Evolutionary conservation across 2,888 invertebrate species (phyloP), one percentile per base, ranked within the genome.

Genomic region (Poecilobothrus nobilitatus): DNA sequence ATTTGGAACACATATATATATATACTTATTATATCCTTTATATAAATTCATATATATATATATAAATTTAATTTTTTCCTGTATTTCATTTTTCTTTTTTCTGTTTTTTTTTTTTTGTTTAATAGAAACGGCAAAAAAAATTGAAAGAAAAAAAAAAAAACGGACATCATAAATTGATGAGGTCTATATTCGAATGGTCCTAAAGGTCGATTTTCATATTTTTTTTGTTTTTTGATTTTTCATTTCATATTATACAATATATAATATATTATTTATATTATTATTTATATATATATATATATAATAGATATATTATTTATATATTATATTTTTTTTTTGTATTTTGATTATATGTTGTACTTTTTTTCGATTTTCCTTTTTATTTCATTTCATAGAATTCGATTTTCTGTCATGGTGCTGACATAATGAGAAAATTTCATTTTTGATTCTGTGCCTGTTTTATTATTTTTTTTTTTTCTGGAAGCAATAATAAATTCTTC

Each of bases 101-200:
- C n/a, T 27, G 27, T 27, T 27, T 27, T 27, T 27, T 27, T 27
- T 27, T 27, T 27, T 5, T 27, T 27, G 5, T 2, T 4, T 37
- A 37, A 37, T 37, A 37, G 37, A 27, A 27, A 2, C 37, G 37
- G 37, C 2, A 37, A 37, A 12, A 37, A 37, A 37, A 12, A 10
- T 18, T 7, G 44, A 44, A 44, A 44, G 44, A 44, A 44, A 44
- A 44, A 12, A 53, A 53, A 53, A 18, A 18, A 12, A 53, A 53
- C 53, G 53, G 53, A 53, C 53, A 53, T 53, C 53, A 53, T 53
- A 53, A 53, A 53, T 53, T 53, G 53, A 53, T 53, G 53, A 53
- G 53, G 53, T 53, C 53, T 53, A 53, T 53, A 53, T 53, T 18
- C 53, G 3, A 1, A 53, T 18, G 18, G 53, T 53, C 53, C 53